Percentiles rank a stretch among this genome's conserved stretches.
phyloP scores from a whole-genome alignment of 2,113 vertebrate genomes.

The Lonchura striata region DNA sequence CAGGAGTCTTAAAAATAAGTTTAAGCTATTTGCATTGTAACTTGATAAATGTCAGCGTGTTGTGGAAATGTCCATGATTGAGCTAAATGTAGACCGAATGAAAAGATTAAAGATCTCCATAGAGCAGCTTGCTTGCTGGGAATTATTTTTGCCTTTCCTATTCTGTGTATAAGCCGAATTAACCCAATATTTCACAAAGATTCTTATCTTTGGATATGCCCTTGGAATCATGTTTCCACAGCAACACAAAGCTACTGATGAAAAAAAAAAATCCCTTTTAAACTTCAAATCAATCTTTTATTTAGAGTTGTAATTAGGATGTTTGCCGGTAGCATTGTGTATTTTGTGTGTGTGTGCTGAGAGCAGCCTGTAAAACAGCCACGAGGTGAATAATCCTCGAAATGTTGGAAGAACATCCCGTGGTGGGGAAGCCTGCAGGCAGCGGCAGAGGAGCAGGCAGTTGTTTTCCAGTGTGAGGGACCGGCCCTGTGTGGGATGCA shows the following conservation, averaged over 20 bases:
- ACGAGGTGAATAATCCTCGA: background rate
- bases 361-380: background rate
- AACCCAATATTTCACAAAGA: background rate
- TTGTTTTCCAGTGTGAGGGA: background rate
- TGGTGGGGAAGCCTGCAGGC: background rate
- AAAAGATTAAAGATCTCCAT: background rate
- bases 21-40: slow-evolving; percentile 8
- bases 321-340: background rate
- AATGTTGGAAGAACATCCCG: background rate
- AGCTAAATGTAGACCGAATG: background rate
- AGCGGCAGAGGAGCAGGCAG: background rate
- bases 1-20: slow-evolving; percentile 21
- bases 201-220: slow-evolving; percentile 17
- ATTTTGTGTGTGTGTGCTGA: background rate
- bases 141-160: slow-evolving; percentile 8
- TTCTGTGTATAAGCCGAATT: background rate
- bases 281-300: background rate
- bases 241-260: slow-evolving; percentile 35
- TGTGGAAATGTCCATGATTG: background rate
- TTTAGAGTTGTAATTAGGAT: background rate
- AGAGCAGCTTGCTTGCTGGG: background rate
- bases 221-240: slow-evolving; percentile 50
- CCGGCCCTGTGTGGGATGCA: background rate
- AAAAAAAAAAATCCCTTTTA: background rate
- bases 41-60: background rate